These are phyloP conservation scores for Hypothenemus hampei DNA, from an alignment of 1,140 invertebrate genomes.

Conservation along the genomic window DNA sequence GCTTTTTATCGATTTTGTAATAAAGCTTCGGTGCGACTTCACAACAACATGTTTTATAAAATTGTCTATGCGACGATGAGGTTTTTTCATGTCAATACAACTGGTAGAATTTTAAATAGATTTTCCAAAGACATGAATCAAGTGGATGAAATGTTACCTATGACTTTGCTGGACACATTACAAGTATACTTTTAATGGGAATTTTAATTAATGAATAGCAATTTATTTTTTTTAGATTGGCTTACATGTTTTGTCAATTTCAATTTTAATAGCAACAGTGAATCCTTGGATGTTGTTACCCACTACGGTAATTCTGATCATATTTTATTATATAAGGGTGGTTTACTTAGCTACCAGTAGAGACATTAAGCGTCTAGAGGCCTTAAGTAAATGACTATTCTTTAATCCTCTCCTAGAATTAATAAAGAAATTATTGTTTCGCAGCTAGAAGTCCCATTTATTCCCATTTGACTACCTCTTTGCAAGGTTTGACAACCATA, in stretches of 20 bases:
- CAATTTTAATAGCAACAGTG: constrained; percentile 43
- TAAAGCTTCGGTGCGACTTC: constrained; percentile 55
- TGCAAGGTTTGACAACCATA: constrained; percentile 77
- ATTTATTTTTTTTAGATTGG: constrained; percentile 26
- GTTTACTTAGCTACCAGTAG: constrained; percentile 78
- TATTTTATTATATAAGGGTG: constrained; percentile 61
- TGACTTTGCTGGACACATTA: constrained; percentile 68
- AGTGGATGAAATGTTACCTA: constrained; percentile 71
- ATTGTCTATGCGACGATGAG: constrained; percentile 76
- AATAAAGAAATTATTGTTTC: constrained; percentile 31
- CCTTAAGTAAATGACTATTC: constrained; percentile 58
- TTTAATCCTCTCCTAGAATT: background rate
- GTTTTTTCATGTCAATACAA: constrained; percentile 80
- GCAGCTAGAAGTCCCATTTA: constrained; percentile 74
- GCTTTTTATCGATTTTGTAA: constrained; percentile 72
- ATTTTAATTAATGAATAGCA: background rate
- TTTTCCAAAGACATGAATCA: constrained; percentile 73
- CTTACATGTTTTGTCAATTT: constrained; percentile 25
- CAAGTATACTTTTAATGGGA: too few species aligned
- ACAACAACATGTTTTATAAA: constrained; percentile 78
- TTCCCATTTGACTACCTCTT: constrained; percentile 71
- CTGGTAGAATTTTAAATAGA: constrained; percentile 61
- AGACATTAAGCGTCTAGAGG: constrained; percentile 78
- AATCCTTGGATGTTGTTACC: constrained; percentile 72
- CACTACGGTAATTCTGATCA: constrained; percentile 55